A percentile compares a stretch with the other conserved stretches of the same genome.
These are phyloP conservation scores for Onychomys arenicola DNA, from an alignment of 2,797 vertebrate genomes.

Conservation along the genomic window DNA sequence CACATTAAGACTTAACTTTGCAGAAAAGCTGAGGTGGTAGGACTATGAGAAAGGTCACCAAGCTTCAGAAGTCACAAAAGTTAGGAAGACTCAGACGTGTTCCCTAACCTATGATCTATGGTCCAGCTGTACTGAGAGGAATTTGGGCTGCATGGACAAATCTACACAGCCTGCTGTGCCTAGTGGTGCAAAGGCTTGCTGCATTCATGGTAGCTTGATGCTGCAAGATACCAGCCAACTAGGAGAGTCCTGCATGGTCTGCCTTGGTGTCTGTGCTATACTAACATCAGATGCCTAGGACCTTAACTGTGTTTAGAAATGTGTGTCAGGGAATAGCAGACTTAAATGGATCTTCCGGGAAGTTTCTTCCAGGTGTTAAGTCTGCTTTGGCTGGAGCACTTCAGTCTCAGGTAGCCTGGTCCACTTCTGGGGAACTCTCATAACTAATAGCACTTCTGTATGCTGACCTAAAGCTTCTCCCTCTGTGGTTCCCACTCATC, in stretches of 20 bases:
- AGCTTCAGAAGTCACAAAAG: not conserved
- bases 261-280: not conserved
- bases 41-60: not conserved
- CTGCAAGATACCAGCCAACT: not conserved
- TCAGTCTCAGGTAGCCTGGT: not conserved
- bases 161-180: not conserved
- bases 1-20: not conserved
- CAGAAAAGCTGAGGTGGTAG: not conserved
- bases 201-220: not conserved
- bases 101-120: not conserved
- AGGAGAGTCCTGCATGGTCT: not conserved
- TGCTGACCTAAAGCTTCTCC: conserved; percentile 1
- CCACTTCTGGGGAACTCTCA: not conserved
- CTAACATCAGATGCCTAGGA: not conserved
- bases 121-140: not conserved
- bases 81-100: not conserved
- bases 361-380: not conserved
- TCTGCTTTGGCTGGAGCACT: not conserved
- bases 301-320: conserved; percentile 18
- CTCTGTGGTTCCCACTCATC: not conserved
- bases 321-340: not conserved
- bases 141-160: too few species aligned
- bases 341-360: not conserved
- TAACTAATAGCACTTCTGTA: conserved; percentile 28
- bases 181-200: not conserved